phyloP scores from a whole-genome alignment of 1,140 invertebrate genomes.

The Atta colombica region DNA sequence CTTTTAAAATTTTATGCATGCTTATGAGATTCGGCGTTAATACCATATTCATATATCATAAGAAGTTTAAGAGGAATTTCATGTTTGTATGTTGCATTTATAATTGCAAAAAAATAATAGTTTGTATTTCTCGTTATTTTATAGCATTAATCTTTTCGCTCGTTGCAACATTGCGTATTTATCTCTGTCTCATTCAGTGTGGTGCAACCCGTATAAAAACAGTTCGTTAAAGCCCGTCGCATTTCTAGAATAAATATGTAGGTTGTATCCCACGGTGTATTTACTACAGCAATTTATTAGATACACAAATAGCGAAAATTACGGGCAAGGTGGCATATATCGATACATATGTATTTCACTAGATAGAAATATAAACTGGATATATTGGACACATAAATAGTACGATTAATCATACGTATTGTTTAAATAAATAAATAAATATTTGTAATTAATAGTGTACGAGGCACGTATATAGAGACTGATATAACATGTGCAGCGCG shows the following conservation, averaged over 20 bases:
- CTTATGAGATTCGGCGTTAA: not conserved
- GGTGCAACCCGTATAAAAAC: constrained; percentile 22
- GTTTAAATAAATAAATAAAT: constrained; percentile 25
- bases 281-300: constrained; percentile 37
- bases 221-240: constrained; percentile 41
- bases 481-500: no score
- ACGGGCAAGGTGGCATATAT: not conserved
- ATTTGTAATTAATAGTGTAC: not conserved
- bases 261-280: constrained; percentile 15
- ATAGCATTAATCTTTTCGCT: constrained; percentile 2
- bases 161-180: constrained; percentile 18
- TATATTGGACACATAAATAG: constrained; percentile 18
- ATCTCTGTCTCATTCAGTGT: not conserved
- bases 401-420: constrained; percentile 3
- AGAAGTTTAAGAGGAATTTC: not conserved
- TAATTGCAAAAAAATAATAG: constrained; percentile 10
- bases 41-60: not conserved
- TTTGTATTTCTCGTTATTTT: constrained; percentile 24
- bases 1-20: not conserved
- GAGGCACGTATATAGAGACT: no score
- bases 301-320: constrained; percentile 17
- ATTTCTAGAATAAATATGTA: constrained; percentile 50
- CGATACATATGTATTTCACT: not conserved
- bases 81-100: not conserved
- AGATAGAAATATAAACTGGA: not conserved